These are phyloP conservation scores for Ascaphus truei DNA, from an alignment of 2,113 vertebrate genomes.

Conservation along the genomic window DNA sequence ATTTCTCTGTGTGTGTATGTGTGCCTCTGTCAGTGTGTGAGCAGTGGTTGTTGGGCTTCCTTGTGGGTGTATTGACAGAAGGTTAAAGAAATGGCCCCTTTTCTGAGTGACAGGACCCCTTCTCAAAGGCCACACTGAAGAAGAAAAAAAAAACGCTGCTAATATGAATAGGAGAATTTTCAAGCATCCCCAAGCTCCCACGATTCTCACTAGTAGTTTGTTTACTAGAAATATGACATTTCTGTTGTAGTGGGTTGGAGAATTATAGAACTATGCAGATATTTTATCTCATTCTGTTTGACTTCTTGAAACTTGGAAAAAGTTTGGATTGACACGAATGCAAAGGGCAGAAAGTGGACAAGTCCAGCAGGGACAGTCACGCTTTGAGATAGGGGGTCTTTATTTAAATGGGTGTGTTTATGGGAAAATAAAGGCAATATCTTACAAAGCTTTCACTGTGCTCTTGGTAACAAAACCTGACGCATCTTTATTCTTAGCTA, in stretches of 20 bases:
- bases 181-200: constrained; percentile 45
- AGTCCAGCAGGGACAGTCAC: constrained; percentile 61
- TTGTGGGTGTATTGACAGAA: constrained; percentile 35
- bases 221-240: not conserved
- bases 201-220: constrained; percentile 22
- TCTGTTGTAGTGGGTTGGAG: constrained; percentile 35
- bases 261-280: not conserved
- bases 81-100: constrained; percentile 55
- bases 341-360: constrained; percentile 66
- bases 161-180: constrained; percentile 61
- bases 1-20: not conserved
- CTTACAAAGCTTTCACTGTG: constrained; percentile 60
- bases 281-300: not conserved
- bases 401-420: constrained; percentile 44
- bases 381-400: constrained; percentile 62
- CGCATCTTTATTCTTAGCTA: constrained; percentile 62
- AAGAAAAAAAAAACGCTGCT: constrained; percentile 59
- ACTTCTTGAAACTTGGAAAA: constrained; percentile 27
- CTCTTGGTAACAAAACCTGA: constrained; percentile 65
- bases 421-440: constrained; percentile 48
- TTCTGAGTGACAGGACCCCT: constrained; percentile 74
- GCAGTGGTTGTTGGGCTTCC: constrained; percentile 7
- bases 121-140: constrained; percentile 68
- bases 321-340: constrained; percentile 54
- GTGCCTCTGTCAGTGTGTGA: constrained; percentile 29